phyloP scores from a whole-genome alignment of 2,113 vertebrate genomes.

The Oreochromis niloticus region DNA sequence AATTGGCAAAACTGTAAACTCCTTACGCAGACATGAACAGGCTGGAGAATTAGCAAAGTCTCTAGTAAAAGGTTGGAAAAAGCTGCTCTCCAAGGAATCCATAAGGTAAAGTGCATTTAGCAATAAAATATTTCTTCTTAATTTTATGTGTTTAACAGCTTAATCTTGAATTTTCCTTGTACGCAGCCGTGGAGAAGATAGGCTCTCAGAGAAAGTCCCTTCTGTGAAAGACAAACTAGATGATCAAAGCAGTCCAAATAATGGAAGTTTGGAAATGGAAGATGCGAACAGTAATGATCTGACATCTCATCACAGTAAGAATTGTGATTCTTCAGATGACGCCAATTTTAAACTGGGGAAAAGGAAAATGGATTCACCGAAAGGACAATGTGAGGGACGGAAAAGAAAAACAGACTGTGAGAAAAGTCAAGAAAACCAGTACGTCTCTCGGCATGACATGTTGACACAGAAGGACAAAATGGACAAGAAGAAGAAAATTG shows the following conservation, averaged over 20 bases:
- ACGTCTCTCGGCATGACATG: not conserved
- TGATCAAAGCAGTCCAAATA: not conserved
- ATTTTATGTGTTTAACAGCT: not conserved
- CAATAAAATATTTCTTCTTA: not conserved
- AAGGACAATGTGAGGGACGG: not conserved
- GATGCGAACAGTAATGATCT: conserved; percentile 30
- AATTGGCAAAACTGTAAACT: conserved; percentile 78
- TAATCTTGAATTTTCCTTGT: not conserved
- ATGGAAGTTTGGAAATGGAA: not conserved
- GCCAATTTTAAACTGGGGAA: not conserved
- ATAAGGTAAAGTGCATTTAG: conserved; percentile 53
- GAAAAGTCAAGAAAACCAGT: not conserved
- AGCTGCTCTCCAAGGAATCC: conserved; percentile 67
- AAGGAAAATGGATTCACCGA: not conserved
- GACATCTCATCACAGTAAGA: not conserved
- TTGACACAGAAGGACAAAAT: not conserved
- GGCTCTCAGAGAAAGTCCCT: not conserved
- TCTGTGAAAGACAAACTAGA: conserved; percentile 5
- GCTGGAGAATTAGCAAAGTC: conserved; percentile 77
- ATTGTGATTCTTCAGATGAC: conserved; percentile 3
- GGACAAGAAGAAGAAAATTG: conserved; percentile 7
- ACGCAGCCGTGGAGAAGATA: conserved; percentile 22
- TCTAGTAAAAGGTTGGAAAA: conserved; percentile 76
- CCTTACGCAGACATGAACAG: conserved; percentile 72
- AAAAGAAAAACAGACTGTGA: not conserved